These are phyloP conservation scores for Ormyrus pomaceus DNA, from an alignment of 2,888 invertebrate species.

Conservation along the genomic window DNA sequence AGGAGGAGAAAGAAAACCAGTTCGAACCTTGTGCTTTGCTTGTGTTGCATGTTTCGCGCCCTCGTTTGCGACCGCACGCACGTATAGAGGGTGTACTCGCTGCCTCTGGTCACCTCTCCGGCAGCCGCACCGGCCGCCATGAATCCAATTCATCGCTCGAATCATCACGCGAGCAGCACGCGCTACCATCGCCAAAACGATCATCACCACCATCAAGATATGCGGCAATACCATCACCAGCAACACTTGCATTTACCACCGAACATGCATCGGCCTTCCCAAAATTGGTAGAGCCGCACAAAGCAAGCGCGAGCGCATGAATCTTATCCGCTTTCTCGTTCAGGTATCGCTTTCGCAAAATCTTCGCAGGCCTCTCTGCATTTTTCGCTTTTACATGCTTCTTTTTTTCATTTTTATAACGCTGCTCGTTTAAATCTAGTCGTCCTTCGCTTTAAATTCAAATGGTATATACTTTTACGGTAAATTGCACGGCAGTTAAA, in stretches of 20 bases:
- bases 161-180: slow-evolving; percentile 62
- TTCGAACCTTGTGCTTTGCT: slow-evolving; percentile 71
- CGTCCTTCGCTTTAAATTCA: not conserved
- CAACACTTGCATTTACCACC: slow-evolving; percentile 65
- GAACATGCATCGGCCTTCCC: slow-evolving; percentile 72
- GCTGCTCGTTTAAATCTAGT: too few relatives aligned
- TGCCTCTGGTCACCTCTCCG: slow-evolving; percentile 74
- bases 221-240: slow-evolving; percentile 58
- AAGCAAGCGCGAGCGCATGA: slow-evolving; percentile 41
- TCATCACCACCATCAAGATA: slow-evolving; percentile 64
- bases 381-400: slow-evolving; percentile 29
- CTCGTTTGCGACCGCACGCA: slow-evolving; percentile 57
- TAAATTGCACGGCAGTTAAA: too few relatives aligned
- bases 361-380: not conserved
- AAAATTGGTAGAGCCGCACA: slow-evolving; percentile 69
- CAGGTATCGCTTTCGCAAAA: slow-evolving; percentile 59
- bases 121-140: slow-evolving; percentile 61
- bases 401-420: not conserved
- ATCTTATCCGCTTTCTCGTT: slow-evolving; percentile 59
- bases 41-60: slow-evolving; percentile 74
- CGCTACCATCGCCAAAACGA: slow-evolving; percentile 73
- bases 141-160: slow-evolving; percentile 62
- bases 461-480: not conserved
- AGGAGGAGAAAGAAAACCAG: not conserved
- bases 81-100: slow-evolving; percentile 76